A percentile compares a stretch with the other conserved stretches of the same genome.
phyloP scores from a whole-genome alignment of 2,888 invertebrate genomes.

The Mylabris sibirica region DNA sequence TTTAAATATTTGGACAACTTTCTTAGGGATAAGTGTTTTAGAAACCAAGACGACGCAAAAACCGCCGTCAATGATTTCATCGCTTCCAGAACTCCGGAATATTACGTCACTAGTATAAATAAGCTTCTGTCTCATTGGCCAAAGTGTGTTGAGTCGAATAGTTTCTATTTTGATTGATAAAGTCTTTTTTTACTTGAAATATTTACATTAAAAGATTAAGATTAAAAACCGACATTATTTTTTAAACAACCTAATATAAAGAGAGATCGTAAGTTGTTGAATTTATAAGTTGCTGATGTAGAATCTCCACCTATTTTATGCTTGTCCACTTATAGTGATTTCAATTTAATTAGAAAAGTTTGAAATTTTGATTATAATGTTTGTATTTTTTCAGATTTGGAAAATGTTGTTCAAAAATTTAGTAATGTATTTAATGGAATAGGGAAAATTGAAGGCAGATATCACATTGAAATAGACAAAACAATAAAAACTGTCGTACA shows the following conservation, averaged over 20 bases:
- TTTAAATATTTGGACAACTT: conserved; percentile 27
- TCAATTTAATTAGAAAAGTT: conserved; percentile 22
- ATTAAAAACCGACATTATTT: neutral
- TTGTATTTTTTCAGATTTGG: too few species aligned
- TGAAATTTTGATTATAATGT: neutral
- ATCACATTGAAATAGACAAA: too few species aligned
- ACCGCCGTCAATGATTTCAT: conserved; percentile 11
- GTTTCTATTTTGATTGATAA: conserved; percentile 21
- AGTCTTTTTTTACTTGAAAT: neutral
- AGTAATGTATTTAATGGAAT: too few species aligned
- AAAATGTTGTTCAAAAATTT: too few species aligned
- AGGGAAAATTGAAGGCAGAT: too few species aligned
- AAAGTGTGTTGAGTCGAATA: conserved; percentile 22
- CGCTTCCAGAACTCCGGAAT: conserved; percentile 3
- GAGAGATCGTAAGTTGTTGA: conserved; percentile 16
- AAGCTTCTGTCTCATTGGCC: conserved; percentile 23
- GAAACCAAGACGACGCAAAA: conserved; percentile 1
- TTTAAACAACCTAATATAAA: neutral
- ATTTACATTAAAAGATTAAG: neutral
- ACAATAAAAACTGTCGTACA: too few species aligned
- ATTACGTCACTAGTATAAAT: conserved; percentile 22
- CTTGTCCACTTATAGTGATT: conserved; percentile 14
- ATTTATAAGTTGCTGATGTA: conserved; percentile 21
- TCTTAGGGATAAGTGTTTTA: neutral
- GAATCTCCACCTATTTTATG: conserved; percentile 20